Percentiles rank a stretch among this genome's conserved stretches.
phyloP scores from a whole-genome alignment of 92 coral and sea anemone species.

The Phenganax stokvisi region DNA sequence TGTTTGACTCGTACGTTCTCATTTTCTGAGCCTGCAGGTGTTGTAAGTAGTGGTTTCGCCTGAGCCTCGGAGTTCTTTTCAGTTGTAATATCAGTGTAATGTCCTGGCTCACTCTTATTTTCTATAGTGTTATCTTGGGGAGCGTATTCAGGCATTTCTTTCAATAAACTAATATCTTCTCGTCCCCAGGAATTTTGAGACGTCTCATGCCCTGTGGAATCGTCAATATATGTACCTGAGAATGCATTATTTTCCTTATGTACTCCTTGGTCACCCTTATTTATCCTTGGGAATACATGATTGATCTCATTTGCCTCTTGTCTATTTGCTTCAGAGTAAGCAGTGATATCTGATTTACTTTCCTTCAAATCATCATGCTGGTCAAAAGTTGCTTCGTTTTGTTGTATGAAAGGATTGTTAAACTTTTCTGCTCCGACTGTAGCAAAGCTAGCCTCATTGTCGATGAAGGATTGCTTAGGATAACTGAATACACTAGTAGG shows the following conservation, averaged over 20 bases:
- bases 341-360: neutral
- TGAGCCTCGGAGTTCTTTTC: neutral
- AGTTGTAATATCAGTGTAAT: slow-evolving; percentile 8
- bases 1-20: neutral
- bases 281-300: neutral
- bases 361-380: neutral
- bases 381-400: neutral
- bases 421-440: slow-evolving; percentile 17
- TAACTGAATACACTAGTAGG: neutral
- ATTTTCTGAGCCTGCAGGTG: slow-evolving; percentile 4
- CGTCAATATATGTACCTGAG: slow-evolving; percentile 19
- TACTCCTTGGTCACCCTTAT: neutral
- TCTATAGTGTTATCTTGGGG: slow-evolving; percentile 27
- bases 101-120: slow-evolving; percentile 2
- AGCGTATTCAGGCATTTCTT: slow-evolving; percentile 16
- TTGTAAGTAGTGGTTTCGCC: neutral
- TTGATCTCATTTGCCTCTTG: too few relatives aligned
- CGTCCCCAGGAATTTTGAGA: neutral
- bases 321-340: neutral
- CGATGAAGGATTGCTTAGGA: slow-evolving; percentile 30
- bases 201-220: slow-evolving; percentile 5
- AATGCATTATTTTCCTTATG: neutral
- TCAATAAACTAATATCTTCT: slow-evolving; percentile 16
- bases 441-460: slow-evolving; percentile 22
- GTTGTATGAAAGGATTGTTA: neutral